Base-by-base conservation (phyloP, 2,888 invertebrate genomes). In the Lasioglossum oenotherae region DNA sequence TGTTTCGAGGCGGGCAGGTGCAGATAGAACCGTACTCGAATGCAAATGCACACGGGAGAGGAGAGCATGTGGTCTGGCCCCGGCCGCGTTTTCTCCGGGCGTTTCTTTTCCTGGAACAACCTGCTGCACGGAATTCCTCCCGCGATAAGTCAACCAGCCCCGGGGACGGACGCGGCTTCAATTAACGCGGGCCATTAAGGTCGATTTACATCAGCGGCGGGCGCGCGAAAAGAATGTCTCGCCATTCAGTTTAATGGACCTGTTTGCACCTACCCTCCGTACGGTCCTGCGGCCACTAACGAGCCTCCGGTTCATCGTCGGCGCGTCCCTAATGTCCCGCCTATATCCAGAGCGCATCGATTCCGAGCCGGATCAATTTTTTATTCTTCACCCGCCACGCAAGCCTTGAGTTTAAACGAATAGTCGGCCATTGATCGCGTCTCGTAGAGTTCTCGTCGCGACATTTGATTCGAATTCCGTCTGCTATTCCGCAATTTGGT, bases 151-250 rank as follows among this genome's bases (percentile, higher is more conserved):
- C 89, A 85, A 78, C 64, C 53, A 82, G 90, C 81, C 75, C 76
- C 81, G 80, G 81, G 81, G 75, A 83, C 84, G 84, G 82, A 84
- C 83, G 86, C 86, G 74, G 85, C 89, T 89, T 91, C 91, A 91
- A 91, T 91, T 91, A 91, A 91, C 90, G 90, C 87, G 87, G 87
- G 80, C 90, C 91, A 91, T 91, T 91, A 91, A 89, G 87, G 80
- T 85, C 91, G 91, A 91, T 91, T 91, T 91, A 90, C 91, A 91
- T 91, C 88, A 77, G 89, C 79, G 75, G 86, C 78, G 73, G 46
- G 80, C 84, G 88, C 84, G 87, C 87, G 90, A 90, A 90, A 91
- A 91, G 91, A 91, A 91, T 91, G 87, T 89, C 85, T 80, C 84
- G 86, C 88, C 87, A 85, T 91, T 85, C 89, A 75, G 75, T 80